Percentiles rank a stretch among this genome's conserved stretches.
phyloP scores from a whole-genome alignment of 2,797 vertebrate genomes.

The Esox lucius region DNA sequence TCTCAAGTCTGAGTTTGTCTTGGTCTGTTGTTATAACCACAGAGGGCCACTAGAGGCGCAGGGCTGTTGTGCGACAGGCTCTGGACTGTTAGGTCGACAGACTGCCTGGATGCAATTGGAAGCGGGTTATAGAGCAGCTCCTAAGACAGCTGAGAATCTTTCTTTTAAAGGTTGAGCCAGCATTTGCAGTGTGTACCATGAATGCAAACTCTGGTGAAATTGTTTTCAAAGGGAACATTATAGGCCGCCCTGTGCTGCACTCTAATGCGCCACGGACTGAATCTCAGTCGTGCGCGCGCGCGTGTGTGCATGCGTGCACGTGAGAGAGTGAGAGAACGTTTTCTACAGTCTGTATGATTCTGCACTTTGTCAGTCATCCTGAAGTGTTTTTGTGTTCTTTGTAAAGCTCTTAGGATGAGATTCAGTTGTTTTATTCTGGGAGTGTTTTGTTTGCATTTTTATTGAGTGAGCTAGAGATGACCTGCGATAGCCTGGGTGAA shows the following conservation, averaged over 20 bases:
- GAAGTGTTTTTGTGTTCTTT: background rate
- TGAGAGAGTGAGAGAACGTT: background rate
- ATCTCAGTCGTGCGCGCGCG: slow-evolving; percentile 3
- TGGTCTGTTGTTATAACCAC: slow-evolving; percentile 70
- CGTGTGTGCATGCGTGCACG: slow-evolving; percentile 2
- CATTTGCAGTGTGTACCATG: background rate
- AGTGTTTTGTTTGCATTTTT: background rate
- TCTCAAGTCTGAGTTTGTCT: slow-evolving; percentile 47
- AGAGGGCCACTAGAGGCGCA: slow-evolving; percentile 63
- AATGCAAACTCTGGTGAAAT: too few relatives aligned
- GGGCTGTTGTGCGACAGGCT: slow-evolving; percentile 15
- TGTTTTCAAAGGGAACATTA: too few relatives aligned
- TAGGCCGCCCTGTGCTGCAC: too few relatives aligned
- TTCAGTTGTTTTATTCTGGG: too few relatives aligned
- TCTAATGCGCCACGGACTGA: too few relatives aligned
- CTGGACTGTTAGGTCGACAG: background rate
- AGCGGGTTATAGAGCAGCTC: background rate
- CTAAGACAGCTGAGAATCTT: background rate
- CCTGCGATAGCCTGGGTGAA: background rate
- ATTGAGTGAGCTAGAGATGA: background rate
- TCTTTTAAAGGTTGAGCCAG: background rate
- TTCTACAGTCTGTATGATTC: too few relatives aligned
- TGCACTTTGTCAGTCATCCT: background rate
- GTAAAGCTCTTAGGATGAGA: too few relatives aligned
- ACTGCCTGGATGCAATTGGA: background rate